These are phyloP conservation scores for Nesometra sesokonis DNA, from an alignment of 35 echinoderm and acorn worm species.

Conservation along the genomic window DNA sequence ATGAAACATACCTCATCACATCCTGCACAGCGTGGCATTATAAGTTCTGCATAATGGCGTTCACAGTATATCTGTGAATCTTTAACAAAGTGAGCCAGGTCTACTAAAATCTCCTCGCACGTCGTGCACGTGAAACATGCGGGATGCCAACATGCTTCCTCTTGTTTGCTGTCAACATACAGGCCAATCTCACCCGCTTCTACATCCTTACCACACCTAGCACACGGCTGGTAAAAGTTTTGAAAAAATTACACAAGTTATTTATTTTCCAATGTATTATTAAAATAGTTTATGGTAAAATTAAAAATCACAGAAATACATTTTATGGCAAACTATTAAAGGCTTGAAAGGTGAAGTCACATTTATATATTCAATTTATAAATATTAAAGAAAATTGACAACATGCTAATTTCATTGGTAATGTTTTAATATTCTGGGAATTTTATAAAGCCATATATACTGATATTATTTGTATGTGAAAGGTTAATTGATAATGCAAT, in stretches of 20 bases:
- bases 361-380: no score
- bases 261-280: not conserved
- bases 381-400: no score
- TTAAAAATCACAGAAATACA: no score
- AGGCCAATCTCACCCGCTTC: constrained; percentile 80
- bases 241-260: not conserved
- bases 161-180: constrained; percentile 72
- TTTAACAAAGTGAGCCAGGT: constrained; percentile 79
- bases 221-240: constrained; percentile 49
- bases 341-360: no score
- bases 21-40: constrained; percentile 79
- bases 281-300: not conserved
- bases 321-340: no score
- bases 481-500: no score
- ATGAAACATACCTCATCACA: constrained; percentile 77
- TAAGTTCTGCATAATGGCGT: constrained; percentile 87
- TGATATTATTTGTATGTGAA: no score
- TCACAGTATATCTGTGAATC: constrained; percentile 92
- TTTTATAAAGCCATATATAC: no score
- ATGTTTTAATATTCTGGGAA: no score
- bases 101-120: constrained; percentile 79
- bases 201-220: constrained; percentile 86
- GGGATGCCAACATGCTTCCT: constrained; percentile 90
- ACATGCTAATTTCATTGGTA: no score
- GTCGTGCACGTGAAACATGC: constrained; percentile 78